Evolutionary conservation across 2,888 invertebrate genomes (phyloP).

Genomic region (Cerceris rybyensis): DNA sequence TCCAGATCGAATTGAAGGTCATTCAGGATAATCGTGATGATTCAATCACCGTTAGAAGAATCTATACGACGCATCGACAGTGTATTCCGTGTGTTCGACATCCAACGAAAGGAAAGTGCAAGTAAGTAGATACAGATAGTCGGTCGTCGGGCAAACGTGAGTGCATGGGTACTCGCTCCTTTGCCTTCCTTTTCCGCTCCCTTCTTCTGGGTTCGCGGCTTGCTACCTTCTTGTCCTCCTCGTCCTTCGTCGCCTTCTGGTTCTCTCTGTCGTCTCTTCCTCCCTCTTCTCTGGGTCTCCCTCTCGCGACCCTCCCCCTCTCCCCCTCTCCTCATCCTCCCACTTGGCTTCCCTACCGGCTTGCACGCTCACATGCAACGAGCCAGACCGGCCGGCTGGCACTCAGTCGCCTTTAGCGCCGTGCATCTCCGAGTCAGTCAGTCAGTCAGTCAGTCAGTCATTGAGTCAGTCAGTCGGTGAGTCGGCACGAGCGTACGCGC

Average conservation of each 20-base stretch:
- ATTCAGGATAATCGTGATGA: too few relatives aligned
- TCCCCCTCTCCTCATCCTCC: slow-evolving; percentile 28
- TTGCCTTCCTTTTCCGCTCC: slow-evolving; percentile 23
- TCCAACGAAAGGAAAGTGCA: slow-evolving; percentile 53
- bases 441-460: slow-evolving; percentile 67
- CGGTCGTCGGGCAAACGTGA: slow-evolving; percentile 46
- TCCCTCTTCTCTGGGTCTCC: slow-evolving; percentile 14
- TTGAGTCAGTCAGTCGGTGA: slow-evolving; percentile 62
- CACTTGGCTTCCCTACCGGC: slow-evolving; percentile 32
- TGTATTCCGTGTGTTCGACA: neutral
- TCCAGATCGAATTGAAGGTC: too few relatives aligned
- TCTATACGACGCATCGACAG: neutral
- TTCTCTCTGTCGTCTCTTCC: slow-evolving; percentile 35
- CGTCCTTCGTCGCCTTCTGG: slow-evolving; percentile 47
- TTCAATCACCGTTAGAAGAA: too few relatives aligned
- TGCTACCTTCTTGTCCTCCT: slow-evolving; percentile 46
- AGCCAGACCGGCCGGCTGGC: slow-evolving; percentile 71
- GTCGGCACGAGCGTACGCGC: slow-evolving; percentile 58
- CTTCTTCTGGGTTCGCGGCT: slow-evolving; percentile 9
- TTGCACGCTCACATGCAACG: slow-evolving; percentile 67
- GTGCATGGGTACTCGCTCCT: slow-evolving; percentile 43
- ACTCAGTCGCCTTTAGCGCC: slow-evolving; percentile 73
- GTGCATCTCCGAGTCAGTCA: slow-evolving; percentile 71
- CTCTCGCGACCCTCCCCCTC: slow-evolving; percentile 28
- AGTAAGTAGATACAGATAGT: slow-evolving; percentile 59